Evolutionary conservation across 2,113 vertebrate genomes (phyloP).

Genomic region (Himantopus leucocephalus): DNA sequence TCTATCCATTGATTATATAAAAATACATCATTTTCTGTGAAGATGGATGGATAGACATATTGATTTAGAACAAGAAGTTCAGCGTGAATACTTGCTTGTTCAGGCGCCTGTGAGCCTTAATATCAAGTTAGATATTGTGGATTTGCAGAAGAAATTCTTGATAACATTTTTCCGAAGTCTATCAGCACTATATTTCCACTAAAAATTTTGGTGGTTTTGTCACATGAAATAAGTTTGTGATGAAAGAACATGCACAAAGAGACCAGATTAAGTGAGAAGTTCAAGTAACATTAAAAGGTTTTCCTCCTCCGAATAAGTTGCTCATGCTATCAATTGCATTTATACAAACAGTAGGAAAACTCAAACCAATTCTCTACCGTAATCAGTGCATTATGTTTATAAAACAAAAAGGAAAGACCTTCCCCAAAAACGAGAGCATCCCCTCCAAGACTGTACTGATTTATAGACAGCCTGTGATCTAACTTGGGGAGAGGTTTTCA

Average conservation of each 20-base stretch:
- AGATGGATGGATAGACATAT: not conserved
- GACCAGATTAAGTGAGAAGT: not conserved
- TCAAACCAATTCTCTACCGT: not conserved
- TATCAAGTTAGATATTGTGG: not conserved
- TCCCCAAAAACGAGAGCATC: accelerated
- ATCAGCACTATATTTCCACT: not conserved
- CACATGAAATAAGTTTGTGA: not conserved
- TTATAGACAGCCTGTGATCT: not conserved
- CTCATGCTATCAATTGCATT: not conserved
- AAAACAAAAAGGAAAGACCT: not conserved
- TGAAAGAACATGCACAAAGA: not conserved
- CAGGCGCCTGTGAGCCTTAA: not conserved
- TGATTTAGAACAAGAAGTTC: not conserved
- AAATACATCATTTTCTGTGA: not conserved
- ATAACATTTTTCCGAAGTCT: not conserved
- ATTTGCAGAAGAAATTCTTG: not conserved
- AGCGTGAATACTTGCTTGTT: not conserved
- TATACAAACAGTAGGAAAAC: not conserved
- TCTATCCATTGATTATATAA: not conserved
- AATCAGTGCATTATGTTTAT: not conserved
- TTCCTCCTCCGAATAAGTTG: not conserved
- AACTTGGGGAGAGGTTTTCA: not conserved
- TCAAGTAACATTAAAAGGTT: not conserved
- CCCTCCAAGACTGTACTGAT: not conserved
- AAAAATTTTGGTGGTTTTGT: not conserved